Evolutionary conservation across 2,797 vertebrate genomes (phyloP), one percentile per base, ranked within the genome.

Genomic region (Mus caroli): DNA sequence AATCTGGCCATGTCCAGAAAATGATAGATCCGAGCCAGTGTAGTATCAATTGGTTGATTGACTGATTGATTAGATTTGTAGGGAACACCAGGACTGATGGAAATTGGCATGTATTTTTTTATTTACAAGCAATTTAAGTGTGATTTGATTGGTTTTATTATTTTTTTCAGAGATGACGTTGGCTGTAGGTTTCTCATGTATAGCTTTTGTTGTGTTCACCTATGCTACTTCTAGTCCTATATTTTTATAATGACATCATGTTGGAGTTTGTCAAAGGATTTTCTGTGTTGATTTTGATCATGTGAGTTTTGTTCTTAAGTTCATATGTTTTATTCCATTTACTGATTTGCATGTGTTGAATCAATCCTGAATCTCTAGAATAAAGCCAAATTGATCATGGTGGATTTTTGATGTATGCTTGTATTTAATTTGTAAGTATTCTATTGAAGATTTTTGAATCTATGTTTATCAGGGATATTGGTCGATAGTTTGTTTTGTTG

Each of bases 101-200:
- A 56, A 37, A 82, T 79, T 52, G 54, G 17, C 88, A 3, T 88
- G 20, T 60, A 77, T 92, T 84, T 92, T 92, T 31, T 28, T 43
- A 84, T 92, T 97, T 37, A 34, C 56, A 88, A 93, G 83, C 86
- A 88, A 89, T 96, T 88, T 69, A 91, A 94, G 76, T 83, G 46
- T 24, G 28, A 85, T 67, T 85, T n/a, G 15, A 50, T 58, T 82
- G 73, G 28, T 28, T 46, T 46, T 10, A 43, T n/a, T 22, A 43
- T n/a, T 22, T 77, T 96, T 91, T 85, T 6, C 76, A 34, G 37
- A 3, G 24, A 28, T 46, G 40, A 46, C 28, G 40, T 43, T 5
- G 40, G 40, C 40, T 46, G 12, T 46, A 26, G 12, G 22, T 28
- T 46, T 76, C 22, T 76, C 40, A 46, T 28, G 2, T 46, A 14